phyloP scores from a whole-genome alignment of 2,888 invertebrate genomes.

The Drosophila anceps region DNA sequence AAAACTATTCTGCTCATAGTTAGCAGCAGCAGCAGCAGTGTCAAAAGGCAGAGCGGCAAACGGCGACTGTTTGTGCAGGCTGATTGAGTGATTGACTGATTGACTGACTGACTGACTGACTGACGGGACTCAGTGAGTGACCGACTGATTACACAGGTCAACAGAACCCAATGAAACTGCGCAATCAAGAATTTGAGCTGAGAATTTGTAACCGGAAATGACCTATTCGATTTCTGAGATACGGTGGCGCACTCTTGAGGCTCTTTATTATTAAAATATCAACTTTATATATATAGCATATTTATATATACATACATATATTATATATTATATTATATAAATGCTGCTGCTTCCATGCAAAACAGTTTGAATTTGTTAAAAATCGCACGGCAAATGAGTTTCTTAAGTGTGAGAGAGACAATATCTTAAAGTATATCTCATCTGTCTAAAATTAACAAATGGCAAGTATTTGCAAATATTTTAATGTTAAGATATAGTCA shows the following conservation, averaged over 20 bases:
- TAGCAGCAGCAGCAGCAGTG: constrained; percentile 2
- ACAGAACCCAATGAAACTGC: neutral
- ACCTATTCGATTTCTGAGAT: neutral
- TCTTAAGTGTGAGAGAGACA: too few relatives aligned
- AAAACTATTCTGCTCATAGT: constrained; percentile 41
- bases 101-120: neutral
- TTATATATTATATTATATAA: too few relatives aligned
- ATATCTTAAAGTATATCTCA: too few relatives aligned
- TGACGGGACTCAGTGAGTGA: neutral
- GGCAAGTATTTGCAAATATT: neutral
- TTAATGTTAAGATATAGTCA: neutral
- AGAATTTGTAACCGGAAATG: neutral
- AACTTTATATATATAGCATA: too few relatives aligned
- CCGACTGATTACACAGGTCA: neutral
- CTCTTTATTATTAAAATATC: too few relatives aligned
- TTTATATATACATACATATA: too few relatives aligned
- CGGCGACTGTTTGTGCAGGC: constrained; percentile 9
- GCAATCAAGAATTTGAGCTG: neutral
- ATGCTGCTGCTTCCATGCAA: too few relatives aligned
- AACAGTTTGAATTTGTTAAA: too few relatives aligned
- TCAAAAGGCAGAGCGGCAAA: constrained; percentile 8
- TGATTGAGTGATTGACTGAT: constrained; percentile 9
- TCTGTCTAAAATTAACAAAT: neutral
- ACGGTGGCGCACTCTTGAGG: too few relatives aligned
- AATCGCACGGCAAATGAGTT: too few relatives aligned